Conservation (phyloP, 2,113 vertebrate species). For the Epinephelus moara region DNA sequence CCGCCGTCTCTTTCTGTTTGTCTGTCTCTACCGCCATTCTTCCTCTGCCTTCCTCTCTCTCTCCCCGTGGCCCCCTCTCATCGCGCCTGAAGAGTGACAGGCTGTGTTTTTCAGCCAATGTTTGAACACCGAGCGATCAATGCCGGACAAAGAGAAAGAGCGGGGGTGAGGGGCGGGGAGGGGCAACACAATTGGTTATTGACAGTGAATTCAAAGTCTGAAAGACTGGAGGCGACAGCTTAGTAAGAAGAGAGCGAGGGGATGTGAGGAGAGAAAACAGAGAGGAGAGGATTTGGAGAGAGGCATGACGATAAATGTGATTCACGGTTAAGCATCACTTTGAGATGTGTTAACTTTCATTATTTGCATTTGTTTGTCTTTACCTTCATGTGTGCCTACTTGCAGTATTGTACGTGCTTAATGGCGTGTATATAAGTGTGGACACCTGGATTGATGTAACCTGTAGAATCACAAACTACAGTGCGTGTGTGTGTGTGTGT, state of each 20-base stretch:
- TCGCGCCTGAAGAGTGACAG: conserved; percentile 77
- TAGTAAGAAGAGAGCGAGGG: conserved; percentile 56
- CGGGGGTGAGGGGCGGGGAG: conserved; percentile 66
- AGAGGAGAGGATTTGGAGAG: conserved; percentile 43
- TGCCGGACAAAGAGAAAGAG: conserved; percentile 80
- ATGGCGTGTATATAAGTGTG: conserved; percentile 25
- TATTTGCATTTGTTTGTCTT: conserved; percentile 35
- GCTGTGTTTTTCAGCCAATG: conserved; percentile 79
- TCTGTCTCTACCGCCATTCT: conserved; percentile 54
- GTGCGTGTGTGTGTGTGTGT: not conserved
- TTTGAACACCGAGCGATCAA: conserved; percentile 82
- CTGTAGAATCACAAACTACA: conserved; percentile 3
- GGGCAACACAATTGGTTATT: conserved; percentile 86
- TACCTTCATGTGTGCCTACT: conserved; percentile 18
- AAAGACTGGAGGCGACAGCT: conserved; percentile 77
- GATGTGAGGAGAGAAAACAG: conserved; percentile 31
- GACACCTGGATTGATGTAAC: conserved; percentile 13
- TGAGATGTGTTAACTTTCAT: conserved; percentile 52
- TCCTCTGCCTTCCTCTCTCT: conserved; percentile 20
- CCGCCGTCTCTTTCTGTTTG: conserved; percentile 61
- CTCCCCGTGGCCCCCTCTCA: conserved; percentile 47
- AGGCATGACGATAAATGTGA: conserved; percentile 11
- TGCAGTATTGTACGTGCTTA: conserved; percentile 10
- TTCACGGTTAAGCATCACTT: conserved; percentile 36
- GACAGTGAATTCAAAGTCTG: conserved; percentile 85